Base-by-base conservation (phyloP, 2,797 vertebrate species). In the Ataeniobius toweri region DNA sequence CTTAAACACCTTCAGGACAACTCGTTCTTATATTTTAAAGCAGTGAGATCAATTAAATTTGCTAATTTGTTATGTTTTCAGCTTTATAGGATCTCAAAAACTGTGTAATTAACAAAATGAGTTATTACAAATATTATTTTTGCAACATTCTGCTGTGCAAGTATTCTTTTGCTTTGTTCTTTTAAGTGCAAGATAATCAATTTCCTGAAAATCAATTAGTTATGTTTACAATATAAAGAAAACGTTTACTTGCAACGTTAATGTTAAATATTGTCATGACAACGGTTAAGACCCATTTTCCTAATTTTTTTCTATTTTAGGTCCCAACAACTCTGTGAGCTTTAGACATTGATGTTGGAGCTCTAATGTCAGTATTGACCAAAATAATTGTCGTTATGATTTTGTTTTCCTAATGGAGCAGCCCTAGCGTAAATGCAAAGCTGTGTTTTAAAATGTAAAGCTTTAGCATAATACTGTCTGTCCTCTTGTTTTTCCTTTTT, bases 401-500 rank as follows among this genome's bases (percentile, higher is more conserved):
- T 53, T 53, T 53, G 24, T 24, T 55, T 55, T 24, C 20, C 5
- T 24, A 55, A 55, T 55, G 7, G 22, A 24, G 16, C 53, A 55
- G 20, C 53, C 22, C 6, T 55, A 55, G 53, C 77, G 74, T 80
- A 71, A 83, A 84, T 85, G 84, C 79, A 82, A 83, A 83, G 82
- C 68, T 3, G 46, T 82, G 85, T 86, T 87, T 77, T 84, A 85
- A 69, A 82, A 75, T 76, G 5, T 44, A 78, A 84, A 83, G 44
- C 75, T 44, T 68, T 13, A 31, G 59, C 26, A 4, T 85, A 85
- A 48, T 71, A 59, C 71, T 80, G 73, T 61, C 83, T 87, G 86
- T 89, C 88, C 75, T 93, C 87, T 92, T 83, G 0, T 3, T 78
- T 85, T 83, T 86, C 74, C 77, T 80, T 85, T 84, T 82, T 71